A percentile compares a stretch with the other conserved stretches of the same genome.
phyloP scores from a whole-genome alignment of 2,113 vertebrate species.

The Chinchilla lanigera region DNA sequence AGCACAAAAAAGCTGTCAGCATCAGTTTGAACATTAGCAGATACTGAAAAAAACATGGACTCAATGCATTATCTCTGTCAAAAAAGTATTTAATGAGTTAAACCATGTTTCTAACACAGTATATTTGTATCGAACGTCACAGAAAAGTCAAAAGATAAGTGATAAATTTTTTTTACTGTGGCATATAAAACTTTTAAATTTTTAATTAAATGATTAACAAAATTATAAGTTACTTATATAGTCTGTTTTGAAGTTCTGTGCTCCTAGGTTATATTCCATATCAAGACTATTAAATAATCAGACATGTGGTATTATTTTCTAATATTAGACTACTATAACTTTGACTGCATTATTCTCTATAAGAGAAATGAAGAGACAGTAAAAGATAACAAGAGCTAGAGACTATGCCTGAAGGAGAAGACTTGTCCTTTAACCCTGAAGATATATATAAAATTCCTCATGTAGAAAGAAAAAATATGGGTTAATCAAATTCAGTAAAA shows the following conservation, averaged over 20 bases:
- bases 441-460: too few species aligned
- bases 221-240: neutral
- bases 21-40: constrained; percentile 7
- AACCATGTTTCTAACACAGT: neutral
- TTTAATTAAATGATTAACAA: neutral
- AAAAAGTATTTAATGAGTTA: neutral
- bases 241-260: neutral
- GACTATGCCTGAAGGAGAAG: too few species aligned
- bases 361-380: too few species aligned
- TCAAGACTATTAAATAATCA: too few species aligned
- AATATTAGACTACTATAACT: too few species aligned
- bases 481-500: too few species aligned
- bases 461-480: too few species aligned
- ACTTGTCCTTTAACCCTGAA: too few species aligned
- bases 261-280: neutral
- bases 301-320: too few species aligned
- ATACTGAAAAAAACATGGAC: neutral
- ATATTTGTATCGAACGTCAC: too few species aligned
- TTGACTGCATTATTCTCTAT: too few species aligned
- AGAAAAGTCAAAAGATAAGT: neutral
- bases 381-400: too few species aligned
- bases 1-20: constrained; percentile 23
- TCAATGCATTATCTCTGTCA: neutral
- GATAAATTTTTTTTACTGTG: neutral
- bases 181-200: neutral